Evolutionary conservation across 2,113 vertebrate species (phyloP).

Genomic region (Tetraodon nigroviridis): DNA sequence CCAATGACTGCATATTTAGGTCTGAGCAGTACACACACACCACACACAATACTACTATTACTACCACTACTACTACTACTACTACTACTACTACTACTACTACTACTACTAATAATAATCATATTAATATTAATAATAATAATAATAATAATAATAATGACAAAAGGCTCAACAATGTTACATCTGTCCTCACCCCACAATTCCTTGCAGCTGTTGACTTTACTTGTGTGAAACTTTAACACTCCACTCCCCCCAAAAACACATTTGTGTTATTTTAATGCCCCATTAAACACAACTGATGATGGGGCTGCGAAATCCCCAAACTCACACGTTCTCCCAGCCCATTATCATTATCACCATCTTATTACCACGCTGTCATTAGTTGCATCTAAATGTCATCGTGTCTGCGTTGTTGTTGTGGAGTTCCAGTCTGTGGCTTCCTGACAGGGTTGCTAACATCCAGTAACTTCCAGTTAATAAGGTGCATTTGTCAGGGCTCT

Average conservation of each 20-base stretch:
- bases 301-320: conserved; percentile 35
- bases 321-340: conserved; percentile 45
- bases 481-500: too few relatives aligned
- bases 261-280: conserved; percentile 18
- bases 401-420: conserved; percentile 20
- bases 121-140: too few relatives aligned
- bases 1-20: conserved; percentile 47
- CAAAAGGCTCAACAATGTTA: too few relatives aligned
- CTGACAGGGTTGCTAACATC: too few relatives aligned
- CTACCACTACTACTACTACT: too few relatives aligned
- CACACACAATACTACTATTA: too few relatives aligned
- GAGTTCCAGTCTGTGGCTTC: too few relatives aligned
- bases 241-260: conserved; percentile 11
- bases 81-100: too few relatives aligned
- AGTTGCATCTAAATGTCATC: conserved; percentile 31
- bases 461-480: too few relatives aligned
- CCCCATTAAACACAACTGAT: conserved; percentile 34
- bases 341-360: conserved; percentile 60
- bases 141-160: too few relatives aligned
- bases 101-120: too few relatives aligned
- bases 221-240: conserved; percentile 29
- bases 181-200: neutral
- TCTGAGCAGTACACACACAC: too few relatives aligned
- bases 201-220: conserved; percentile 14
- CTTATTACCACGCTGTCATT: conserved; percentile 54